Percentiles rank a stretch among this genome's conserved stretches.
phyloP scores from a whole-genome alignment of 2,797 vertebrate species.

The Knipowitschia caucasica region DNA sequence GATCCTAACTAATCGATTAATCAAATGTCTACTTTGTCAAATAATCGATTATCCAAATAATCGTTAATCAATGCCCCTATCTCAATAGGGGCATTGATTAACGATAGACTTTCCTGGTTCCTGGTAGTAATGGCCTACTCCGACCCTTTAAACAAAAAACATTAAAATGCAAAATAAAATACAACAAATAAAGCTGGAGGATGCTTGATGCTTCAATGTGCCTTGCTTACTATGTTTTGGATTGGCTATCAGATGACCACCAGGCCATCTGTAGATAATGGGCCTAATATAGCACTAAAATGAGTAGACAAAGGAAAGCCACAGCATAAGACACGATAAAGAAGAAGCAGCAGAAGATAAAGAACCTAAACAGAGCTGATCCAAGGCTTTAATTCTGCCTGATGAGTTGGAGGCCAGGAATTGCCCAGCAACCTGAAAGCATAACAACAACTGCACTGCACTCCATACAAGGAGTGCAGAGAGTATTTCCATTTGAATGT shows the following conservation, averaged over 20 bases:
- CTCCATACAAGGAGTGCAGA: too few species aligned
- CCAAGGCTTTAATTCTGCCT: constrained; percentile 23
- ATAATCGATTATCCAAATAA: too few species aligned
- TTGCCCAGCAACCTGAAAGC: constrained; percentile 33
- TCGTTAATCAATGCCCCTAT: too few species aligned
- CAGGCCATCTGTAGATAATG: not conserved
- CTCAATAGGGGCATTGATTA: too few species aligned
- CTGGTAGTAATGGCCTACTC: too few species aligned
- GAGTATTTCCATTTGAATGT: too few species aligned
- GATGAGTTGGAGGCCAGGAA: constrained; percentile 26
- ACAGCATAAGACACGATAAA: not conserved
- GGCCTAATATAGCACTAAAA: not conserved
- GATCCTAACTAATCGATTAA: too few species aligned
- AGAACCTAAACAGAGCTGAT: constrained; percentile 30
- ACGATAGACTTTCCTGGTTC: too few species aligned
- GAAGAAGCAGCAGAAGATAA: not conserved
- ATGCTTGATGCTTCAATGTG: not conserved
- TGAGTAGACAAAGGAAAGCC: not conserved
- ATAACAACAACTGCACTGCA: constrained; percentile 1
- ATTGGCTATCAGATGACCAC: not conserved
- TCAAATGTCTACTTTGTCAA: too few species aligned
- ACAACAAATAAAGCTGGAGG: not conserved
- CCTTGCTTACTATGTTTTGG: not conserved
- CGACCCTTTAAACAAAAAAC: too few species aligned
- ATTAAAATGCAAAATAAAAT: not conserved